Percentiles rank a stretch among this genome's conserved stretches.
Conservation (phyloP, 2,113 vertebrate species). For the Antechinus flavipes region DNA sequence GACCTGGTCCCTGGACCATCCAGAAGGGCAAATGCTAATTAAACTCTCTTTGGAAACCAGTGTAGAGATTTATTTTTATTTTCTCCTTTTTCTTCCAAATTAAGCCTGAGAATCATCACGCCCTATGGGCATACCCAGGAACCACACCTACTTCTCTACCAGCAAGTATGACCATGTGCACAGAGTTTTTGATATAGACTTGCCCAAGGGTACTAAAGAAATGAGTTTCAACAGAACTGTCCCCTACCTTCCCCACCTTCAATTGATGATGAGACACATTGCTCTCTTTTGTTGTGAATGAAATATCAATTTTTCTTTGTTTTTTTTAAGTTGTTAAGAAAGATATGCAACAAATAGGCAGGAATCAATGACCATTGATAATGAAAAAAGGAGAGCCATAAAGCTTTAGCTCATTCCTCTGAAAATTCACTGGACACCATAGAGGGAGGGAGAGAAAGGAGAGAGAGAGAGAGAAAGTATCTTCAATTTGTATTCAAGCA, state of each 20-base stretch:
- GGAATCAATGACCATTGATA: background rate
- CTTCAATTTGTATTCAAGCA: too few species aligned
- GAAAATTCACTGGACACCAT: background rate
- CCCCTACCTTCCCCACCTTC: background rate
- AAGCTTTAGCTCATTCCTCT: background rate
- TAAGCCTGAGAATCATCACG: background rate
- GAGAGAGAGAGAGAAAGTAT: too few species aligned
- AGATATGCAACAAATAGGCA: background rate
- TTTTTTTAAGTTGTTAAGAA: background rate
- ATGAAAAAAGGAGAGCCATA: background rate
- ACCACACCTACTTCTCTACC: background rate
- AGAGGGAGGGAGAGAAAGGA: too few species aligned
- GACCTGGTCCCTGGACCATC: background rate
- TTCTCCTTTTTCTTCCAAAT: background rate
- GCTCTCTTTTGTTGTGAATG: background rate
- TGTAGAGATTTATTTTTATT: background rate
- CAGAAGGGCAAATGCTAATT: background rate
- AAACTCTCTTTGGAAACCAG: background rate
- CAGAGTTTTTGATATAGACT: background rate
- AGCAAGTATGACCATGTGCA: background rate
- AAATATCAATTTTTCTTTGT: background rate
- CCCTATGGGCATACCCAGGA: background rate
- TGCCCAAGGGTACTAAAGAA: background rate
- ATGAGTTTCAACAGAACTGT: background rate
- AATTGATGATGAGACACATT: background rate